Percentiles rank a stretch among this genome's conserved stretches.
Evolutionary conservation across 1,140 invertebrate species (phyloP).

Genomic region (Zaprionus ornatus): DNA sequence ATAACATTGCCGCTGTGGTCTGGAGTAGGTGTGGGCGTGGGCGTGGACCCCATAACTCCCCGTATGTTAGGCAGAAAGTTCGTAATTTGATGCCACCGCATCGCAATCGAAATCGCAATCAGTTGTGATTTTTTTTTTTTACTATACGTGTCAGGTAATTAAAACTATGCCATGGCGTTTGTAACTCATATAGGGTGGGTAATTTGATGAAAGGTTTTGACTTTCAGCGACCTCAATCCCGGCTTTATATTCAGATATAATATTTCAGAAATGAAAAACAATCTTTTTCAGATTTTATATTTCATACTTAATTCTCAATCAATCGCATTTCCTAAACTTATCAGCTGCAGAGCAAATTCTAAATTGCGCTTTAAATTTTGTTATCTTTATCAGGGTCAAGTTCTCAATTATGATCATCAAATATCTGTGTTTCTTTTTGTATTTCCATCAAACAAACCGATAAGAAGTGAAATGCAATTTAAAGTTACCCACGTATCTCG

Average conservation of each 20-base stretch:
- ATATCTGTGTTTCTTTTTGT: background rate
- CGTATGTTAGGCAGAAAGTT: slow-evolving; percentile 32
- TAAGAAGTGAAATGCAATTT: background rate
- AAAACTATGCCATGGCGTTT: background rate
- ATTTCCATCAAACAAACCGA: background rate
- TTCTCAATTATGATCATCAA: background rate
- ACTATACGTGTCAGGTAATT: background rate
- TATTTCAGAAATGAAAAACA: background rate
- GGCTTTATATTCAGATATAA: background rate
- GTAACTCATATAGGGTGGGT: background rate
- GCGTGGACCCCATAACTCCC: background rate
- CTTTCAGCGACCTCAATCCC: background rate
- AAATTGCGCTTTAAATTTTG: slow-evolving; percentile 4
- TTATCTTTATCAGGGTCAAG: slow-evolving; percentile 7
- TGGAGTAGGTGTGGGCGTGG: slow-evolving; percentile 13
- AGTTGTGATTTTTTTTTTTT: background rate
- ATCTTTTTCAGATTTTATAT: background rate
- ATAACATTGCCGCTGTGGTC: slow-evolving; percentile 14
- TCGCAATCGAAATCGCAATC: slow-evolving; percentile 25
- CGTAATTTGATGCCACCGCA: slow-evolving; percentile 52
- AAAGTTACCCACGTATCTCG: background rate
- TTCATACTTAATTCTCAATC: background rate
- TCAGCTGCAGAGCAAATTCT: background rate
- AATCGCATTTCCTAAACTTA: background rate
- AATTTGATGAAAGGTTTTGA: background rate